These are phyloP conservation scores for Molanna angustata DNA, from an alignment of 2,888 invertebrate genomes.

Conservation along the genomic window DNA sequence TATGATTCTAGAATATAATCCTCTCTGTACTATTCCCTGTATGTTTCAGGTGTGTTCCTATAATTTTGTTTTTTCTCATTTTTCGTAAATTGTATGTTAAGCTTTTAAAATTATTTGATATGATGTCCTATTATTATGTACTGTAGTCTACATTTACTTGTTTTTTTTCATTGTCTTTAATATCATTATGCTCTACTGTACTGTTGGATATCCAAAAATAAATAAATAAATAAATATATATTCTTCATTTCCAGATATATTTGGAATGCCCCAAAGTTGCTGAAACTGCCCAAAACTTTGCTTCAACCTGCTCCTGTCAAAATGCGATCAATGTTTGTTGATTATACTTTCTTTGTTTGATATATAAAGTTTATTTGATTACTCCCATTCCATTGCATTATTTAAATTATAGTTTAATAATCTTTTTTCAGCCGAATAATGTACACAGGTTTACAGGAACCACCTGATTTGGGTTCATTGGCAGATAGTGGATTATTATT, in stretches of 20 bases:
- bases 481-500: slow-evolving; percentile 55
- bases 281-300: slow-evolving; percentile 42
- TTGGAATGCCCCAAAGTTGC: slow-evolving; percentile 53
- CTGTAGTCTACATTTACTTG: too few species aligned
- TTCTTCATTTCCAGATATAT: slow-evolving; percentile 55
- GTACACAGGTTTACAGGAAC: slow-evolving; percentile 63
- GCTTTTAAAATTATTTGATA: too few species aligned
- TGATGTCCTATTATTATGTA: too few species aligned
- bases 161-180: too few species aligned
- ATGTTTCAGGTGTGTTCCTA: too few species aligned
- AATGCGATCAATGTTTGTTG: slow-evolving; percentile 58
- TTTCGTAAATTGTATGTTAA: too few species aligned
- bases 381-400: neutral
- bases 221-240: too few species aligned
- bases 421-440: slow-evolving; percentile 62
- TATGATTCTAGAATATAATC: too few species aligned
- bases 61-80: too few species aligned
- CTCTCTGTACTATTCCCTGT: too few species aligned
- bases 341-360: neutral
- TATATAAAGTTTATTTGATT: neutral
- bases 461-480: slow-evolving; percentile 64
- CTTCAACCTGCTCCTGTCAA: slow-evolving; percentile 42
- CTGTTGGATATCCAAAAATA: too few species aligned
- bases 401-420: neutral
- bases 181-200: too few species aligned